Percentiles rank a stretch among this genome's conserved stretches.
These are phyloP conservation scores for Euplexia lucipara DNA, from an alignment of 2,888 invertebrate genomes.

Conservation along the genomic window DNA sequence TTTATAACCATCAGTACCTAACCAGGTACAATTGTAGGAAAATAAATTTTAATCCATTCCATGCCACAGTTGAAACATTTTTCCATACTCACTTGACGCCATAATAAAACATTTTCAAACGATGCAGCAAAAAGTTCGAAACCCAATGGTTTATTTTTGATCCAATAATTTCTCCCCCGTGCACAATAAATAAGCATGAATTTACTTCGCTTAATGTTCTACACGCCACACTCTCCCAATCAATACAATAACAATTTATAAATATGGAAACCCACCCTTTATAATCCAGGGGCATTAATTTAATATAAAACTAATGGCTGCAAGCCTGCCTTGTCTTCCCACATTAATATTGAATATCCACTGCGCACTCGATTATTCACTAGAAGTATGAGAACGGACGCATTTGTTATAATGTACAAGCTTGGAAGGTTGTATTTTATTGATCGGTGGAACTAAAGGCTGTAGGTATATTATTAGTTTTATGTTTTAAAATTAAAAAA, in stretches of 20 bases:
- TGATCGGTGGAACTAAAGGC: neutral
- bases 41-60: too few species aligned
- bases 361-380: constrained; percentile 30
- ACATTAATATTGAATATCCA: constrained; percentile 51
- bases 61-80: too few species aligned
- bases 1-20: too few species aligned
- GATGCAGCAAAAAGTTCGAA: too few species aligned
- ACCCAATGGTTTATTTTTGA: too few species aligned
- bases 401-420: constrained; percentile 39
- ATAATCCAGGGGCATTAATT: constrained; percentile 47
- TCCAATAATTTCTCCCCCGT: neutral
- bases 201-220: neutral
- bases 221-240: constrained; percentile 29
- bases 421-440: constrained; percentile 16
- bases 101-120: too few species aligned
- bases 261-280: constrained; percentile 13
- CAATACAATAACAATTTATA: constrained; percentile 41
- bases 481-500: too few species aligned
- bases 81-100: too few species aligned
- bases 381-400: constrained; percentile 46
- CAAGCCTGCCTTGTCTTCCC: constrained; percentile 44
- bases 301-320: constrained; percentile 41
- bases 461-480: too few species aligned
- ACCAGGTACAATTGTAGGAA: too few species aligned
- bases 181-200: neutral